A percentile compares a stretch with the other conserved stretches of the same genome.
Evolutionary conservation across 23 tunicate species (phyloP).

Genomic region (Aplidium turbinatum): DNA sequence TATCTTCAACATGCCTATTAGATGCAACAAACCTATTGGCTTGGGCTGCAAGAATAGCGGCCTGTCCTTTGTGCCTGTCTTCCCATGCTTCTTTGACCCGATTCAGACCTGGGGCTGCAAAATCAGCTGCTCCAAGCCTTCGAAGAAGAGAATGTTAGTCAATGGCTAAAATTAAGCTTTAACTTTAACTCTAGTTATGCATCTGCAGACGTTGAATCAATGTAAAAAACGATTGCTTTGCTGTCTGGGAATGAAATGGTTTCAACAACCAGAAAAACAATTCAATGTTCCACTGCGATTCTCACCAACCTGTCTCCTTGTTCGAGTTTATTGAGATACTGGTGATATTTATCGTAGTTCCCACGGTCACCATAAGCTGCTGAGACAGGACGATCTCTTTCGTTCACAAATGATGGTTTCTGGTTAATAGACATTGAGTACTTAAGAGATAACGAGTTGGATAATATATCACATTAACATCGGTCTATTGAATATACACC

Average conservation of each 20-base stretch:
- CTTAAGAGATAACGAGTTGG: too few species aligned
- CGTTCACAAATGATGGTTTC: constrained; percentile 1
- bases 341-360: constrained; percentile 75
- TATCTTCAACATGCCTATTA: too few species aligned
- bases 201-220: too few species aligned
- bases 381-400: constrained; percentile 61
- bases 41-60: constrained; percentile 56
- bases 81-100: constrained; percentile 87
- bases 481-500: too few species aligned
- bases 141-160: background rate
- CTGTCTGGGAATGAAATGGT: too few species aligned
- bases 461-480: too few species aligned
- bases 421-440: too few species aligned
- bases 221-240: too few species aligned
- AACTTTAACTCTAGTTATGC: too few species aligned
- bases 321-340: constrained; percentile 60
- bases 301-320: constrained; percentile 53
- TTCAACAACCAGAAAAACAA: too few species aligned
- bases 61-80: constrained; percentile 63
- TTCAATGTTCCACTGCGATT: too few species aligned
- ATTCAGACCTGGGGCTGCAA: constrained; percentile 39
- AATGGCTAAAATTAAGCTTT: too few species aligned
- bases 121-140: constrained; percentile 44
- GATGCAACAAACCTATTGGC: constrained; percentile 77
- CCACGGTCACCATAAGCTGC: constrained; percentile 59